Evolutionary conservation across 2,888 invertebrate species (phyloP), one percentile per base, ranked within the genome.

Genomic region (Volucella zonaria): DNA sequence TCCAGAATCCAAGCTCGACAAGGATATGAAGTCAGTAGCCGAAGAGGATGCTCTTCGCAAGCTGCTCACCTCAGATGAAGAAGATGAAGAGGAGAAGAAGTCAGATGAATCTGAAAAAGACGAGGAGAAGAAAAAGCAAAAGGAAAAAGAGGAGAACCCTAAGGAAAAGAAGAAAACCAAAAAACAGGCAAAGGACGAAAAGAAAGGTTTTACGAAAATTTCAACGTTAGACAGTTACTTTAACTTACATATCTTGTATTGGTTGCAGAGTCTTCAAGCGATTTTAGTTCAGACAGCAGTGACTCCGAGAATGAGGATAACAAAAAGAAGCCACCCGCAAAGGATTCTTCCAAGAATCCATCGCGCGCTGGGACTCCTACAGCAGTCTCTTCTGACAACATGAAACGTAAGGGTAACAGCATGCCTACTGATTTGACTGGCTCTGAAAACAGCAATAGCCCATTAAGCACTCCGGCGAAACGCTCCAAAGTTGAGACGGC

Each of bases 21-120:
- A 95, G 91, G 97, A 96, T 90, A 94, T 96, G 90, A 96, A 95
- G 91, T 95, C 95, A 1, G 99, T 99, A 0, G 97, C 97, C 0
- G 97, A 98, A 89, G 98, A 98, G 90, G 96, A 95, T 88, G 98
- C 96, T 0, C 92, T 98, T 56, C 94, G 94, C 82, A 97, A 97
- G 90, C 93, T 98, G 51, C 93, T 98, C 18, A 96, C 95, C 0
- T 97, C 97, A 0, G 97, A 97, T 89, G 97, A 97, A 89, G 95
- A 96, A 0, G 97, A 97, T 14, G 96, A 97, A 78, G 96, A 97
- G 86, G 95, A 95, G 83, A 95, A 97, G 81, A 95, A 96, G 90
- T 95, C 96, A 3, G 95, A 96, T 88, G 95, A 95, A 77, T 94
- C 95, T 23, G 95, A 95, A 58, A 95, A 95, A 74, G 96, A 96